These are phyloP conservation scores for Cyprinodon diabolis DNA, from an alignment of 2,797 vertebrate species.

Conservation along the genomic window DNA sequence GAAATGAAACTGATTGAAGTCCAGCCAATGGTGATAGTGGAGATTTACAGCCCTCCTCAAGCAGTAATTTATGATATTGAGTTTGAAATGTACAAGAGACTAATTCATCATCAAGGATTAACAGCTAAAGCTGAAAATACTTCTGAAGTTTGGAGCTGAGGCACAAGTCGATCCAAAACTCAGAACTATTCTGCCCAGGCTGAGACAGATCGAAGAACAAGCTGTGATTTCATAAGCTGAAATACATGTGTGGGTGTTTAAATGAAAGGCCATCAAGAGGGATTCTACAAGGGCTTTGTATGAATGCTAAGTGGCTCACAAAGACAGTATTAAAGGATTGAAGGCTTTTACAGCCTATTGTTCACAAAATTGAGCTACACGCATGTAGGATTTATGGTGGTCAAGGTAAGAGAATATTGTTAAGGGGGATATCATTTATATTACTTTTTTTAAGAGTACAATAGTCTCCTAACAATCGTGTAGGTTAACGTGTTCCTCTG, in stretches of 20 bases:
- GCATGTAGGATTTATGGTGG: not conserved
- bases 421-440: not conserved
- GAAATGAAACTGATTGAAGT: conserved; percentile 6
- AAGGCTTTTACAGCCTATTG: conserved; percentile 11
- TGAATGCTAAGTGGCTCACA: conserved; percentile 16
- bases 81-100: conserved; percentile 4
- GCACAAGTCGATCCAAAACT: conserved; percentile 21
- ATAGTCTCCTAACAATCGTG: not conserved
- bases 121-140: conserved; percentile 4
- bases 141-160: conserved; percentile 15
- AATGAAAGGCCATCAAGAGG: conserved; percentile 17
- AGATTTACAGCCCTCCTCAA: conserved; percentile 7
- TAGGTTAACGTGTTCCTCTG: not conserved
- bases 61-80: conserved; percentile 11
- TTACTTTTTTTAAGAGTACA: not conserved
- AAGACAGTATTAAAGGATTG: conserved; percentile 2
- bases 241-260: conserved; percentile 24
- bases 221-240: conserved; percentile 25
- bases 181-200: conserved; percentile 14
- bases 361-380: conserved; percentile 11
- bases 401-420: not conserved
- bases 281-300: conserved; percentile 10
- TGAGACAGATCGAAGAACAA: conserved; percentile 33
- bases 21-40: not conserved
- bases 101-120: conserved; percentile 12